These are phyloP conservation scores for Hemibagrus wyckioides DNA, from an alignment of 2,113 vertebrate species.

Conservation along the genomic window DNA sequence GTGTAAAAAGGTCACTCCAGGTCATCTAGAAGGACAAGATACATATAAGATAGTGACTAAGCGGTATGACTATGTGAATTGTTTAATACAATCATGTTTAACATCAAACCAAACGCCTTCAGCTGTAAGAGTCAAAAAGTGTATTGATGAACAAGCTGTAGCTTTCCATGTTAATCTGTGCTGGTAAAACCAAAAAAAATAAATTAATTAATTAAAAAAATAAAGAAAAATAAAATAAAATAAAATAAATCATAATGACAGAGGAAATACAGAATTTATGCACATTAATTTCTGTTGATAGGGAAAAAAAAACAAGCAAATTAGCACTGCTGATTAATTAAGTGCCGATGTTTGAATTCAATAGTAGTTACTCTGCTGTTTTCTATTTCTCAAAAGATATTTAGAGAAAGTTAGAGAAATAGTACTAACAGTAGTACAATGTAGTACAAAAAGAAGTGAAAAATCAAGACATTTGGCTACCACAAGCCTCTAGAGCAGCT, in stretches of 20 bases:
- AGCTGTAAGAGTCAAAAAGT: not conserved
- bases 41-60: not conserved
- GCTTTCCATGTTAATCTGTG: not conserved
- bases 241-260: not conserved
- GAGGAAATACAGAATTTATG: not conserved
- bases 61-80: not conserved
- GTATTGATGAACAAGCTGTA: not conserved
- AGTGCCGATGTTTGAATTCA: not conserved
- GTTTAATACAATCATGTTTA: not conserved
- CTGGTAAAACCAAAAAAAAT: not conserved
- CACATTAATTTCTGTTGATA: not conserved
- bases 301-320: not conserved
- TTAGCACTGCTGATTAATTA: not conserved
- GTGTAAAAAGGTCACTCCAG: not conserved
- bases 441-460: not conserved
- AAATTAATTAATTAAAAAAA: no score
- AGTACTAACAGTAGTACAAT: not conserved
- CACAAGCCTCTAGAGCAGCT: not conserved
- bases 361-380: not conserved
- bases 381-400: not conserved
- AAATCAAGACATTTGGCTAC: not conserved
- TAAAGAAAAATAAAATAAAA: no score
- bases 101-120: not conserved
- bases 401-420: not conserved
- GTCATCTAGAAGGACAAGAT: not conserved